Evolutionary conservation across 2,113 vertebrate species (phyloP).

Genomic region (Lycocorax pyrrhopterus): DNA sequence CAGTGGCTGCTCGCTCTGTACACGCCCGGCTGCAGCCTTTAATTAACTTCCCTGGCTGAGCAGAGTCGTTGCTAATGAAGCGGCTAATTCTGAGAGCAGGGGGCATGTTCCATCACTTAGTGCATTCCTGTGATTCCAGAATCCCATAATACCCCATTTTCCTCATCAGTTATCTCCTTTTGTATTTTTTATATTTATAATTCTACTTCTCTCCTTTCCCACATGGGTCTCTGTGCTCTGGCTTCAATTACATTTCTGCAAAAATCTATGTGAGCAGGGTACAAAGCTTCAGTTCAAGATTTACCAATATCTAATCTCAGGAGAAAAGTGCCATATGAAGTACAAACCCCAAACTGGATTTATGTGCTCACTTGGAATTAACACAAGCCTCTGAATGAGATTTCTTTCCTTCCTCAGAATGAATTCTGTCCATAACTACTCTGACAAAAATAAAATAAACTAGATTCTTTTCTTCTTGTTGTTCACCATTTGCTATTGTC

Average conservation of each 20-base stretch:
- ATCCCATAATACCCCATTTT: neutral
- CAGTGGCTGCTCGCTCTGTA: neutral
- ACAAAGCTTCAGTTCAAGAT: conserved; percentile 17
- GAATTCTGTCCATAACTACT: neutral
- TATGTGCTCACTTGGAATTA: conserved; percentile 46
- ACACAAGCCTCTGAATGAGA: conserved; percentile 1
- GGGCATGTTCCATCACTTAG: conserved; percentile 34
- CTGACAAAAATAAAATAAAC: neutral
- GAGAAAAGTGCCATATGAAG: neutral
- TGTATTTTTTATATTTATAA: conserved; percentile 21
- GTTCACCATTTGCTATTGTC: conserved; percentile 3
- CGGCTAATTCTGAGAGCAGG: conserved; percentile 47
- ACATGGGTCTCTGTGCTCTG: neutral
- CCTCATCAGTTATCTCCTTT: neutral
- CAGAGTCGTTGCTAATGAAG: conserved; percentile 58
- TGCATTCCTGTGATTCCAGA: neutral
- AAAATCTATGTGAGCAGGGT: conserved; percentile 8
- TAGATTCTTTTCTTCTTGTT: neutral
- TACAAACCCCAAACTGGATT: conserved; percentile 33
- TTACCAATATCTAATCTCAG: conserved; percentile 29
- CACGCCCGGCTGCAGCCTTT: conserved; percentile 30
- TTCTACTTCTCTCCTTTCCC: neutral
- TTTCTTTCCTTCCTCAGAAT: conserved; percentile 16
- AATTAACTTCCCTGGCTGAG: conserved; percentile 65
- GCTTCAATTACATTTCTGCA: conserved; percentile 27